Evolutionary conservation across 35 echinoderm and acorn worm species (phyloP), one percentile per base, ranked within the genome.

Genomic region (Eucidaris tribuloides): DNA sequence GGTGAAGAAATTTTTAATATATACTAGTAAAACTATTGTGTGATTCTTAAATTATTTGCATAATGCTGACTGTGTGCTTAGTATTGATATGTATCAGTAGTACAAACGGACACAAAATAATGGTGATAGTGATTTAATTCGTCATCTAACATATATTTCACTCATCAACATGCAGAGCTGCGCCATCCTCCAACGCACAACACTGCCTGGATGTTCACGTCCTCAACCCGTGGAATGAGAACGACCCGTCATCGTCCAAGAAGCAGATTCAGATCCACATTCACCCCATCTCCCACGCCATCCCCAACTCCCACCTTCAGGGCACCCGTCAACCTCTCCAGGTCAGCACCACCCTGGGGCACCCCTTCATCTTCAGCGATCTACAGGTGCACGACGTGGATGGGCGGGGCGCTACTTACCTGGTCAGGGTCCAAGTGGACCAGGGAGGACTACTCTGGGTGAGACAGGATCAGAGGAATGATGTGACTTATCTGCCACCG

Each of bases 381-480:
- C 41, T 91, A 20, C 27, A 6, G 1, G 56, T 91, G 13, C 20
- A 31, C n/a, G 88, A 91, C 31, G 36, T n/a, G 5, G 88, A 91
- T 79, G 48, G 34, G 14, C 40, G 49, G 3, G 23, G 62, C 22
- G 88, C 81, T 5, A 85, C 81, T 20, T 91, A 91, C 37, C 40
- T 65, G 37, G 81, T 79, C 9, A 50, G 34, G 5, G 43, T 91
- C 29, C 58, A 48, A 22, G 14, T 91, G 18, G 82, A 91, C 34
- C 65, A 91, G 17, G 88, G 88, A 17, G 88, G 88, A 7, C 55
- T 18, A 23, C 58, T 91, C 57, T 85, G 81, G 65, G 82, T 85
- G 29, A 59, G 70, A 63, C 88, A 91, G 49, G 81, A 84, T 42
- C 49, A 54, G 5, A 76, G 45, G 46, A 5, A 72, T 33, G 71